A percentile compares a stretch with the other conserved stretches of the same genome.
These are phyloP conservation scores for Globia sparganii DNA, from an alignment of 2,888 invertebrate genomes.

Conservation along the genomic window DNA sequence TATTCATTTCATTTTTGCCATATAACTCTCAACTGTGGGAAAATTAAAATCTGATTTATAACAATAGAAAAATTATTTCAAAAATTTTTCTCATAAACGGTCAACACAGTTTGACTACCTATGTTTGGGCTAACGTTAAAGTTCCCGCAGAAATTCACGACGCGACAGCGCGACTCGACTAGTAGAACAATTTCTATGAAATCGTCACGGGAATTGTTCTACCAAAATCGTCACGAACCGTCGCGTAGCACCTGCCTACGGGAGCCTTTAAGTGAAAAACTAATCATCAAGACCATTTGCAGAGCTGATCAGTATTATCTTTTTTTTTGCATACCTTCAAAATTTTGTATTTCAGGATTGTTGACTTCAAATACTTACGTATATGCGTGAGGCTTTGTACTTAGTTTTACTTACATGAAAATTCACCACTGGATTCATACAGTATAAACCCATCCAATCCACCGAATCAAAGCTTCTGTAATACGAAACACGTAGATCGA, in stretches of 20 bases:
- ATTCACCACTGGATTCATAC: not conserved
- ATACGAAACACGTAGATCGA: constrained; percentile 86
- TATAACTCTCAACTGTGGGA: too few relatives aligned
- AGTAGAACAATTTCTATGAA: too few relatives aligned
- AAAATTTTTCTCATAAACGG: too few relatives aligned
- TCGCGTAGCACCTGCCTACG: not conserved
- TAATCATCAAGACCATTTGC: not conserved
- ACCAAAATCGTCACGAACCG: not conserved
- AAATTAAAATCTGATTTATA: too few relatives aligned
- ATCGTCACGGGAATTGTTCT: not conserved
- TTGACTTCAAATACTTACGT: not conserved
- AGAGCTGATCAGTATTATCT: too few relatives aligned
- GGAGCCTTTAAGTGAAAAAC: not conserved
- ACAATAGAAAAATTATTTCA: too few relatives aligned
- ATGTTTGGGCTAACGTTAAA: not conserved
- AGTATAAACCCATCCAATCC: constrained; percentile 60
- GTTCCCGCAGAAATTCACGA: too few relatives aligned
- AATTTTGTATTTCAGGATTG: not conserved
- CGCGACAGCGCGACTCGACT: too few relatives aligned
- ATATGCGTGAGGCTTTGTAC: not conserved
- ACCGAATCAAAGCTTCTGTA: constrained; percentile 80
- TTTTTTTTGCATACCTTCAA: not conserved
- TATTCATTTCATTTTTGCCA: too few relatives aligned
- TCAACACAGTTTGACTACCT: not conserved
- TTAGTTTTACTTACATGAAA: not conserved